Evolutionary conservation across 2,888 invertebrate species (phyloP), one percentile per base, ranked within the genome.

Genomic region (Brachycybe producta): DNA sequence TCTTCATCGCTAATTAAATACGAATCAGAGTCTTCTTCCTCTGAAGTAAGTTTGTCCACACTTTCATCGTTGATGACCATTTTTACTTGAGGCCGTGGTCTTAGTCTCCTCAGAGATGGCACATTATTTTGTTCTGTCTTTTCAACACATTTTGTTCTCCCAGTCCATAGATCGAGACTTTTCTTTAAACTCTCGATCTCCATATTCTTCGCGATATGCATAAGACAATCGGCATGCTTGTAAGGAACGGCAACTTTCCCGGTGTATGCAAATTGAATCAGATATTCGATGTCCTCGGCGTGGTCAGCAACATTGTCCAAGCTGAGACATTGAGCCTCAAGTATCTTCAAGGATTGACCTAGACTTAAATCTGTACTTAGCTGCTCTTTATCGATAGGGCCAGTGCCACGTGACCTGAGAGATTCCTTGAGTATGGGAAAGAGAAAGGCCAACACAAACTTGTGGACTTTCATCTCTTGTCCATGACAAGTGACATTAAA

Each of bases 401-500:
- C n/a, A n/a, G n/a, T n/a, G n/a, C n/a, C n/a, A n/a, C n/a, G n/a
- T n/a, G n/a, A n/a, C n/a, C n/a, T n/a, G n/a, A n/a, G n/a, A n/a
- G n/a, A 32, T 8, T 43, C 32, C 19, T 21, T 26, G 19, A 49
- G 15, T 5, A 13, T 24, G 13, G 49, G 42, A 17, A 40, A 49
- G 49, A 49, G 41, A 24, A 49, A 30, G 49, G 49, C 49, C 21
- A 49, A 26, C 19, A 49, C 41, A 30, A 49, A 42, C 30, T 49
- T 40, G 23, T 49, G 49, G 7, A 38, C 49, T 17, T 42, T 27
- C 13, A 49, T 19, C 13, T 30, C 34, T 13, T 30, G 49, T 2
- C 49, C 49, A 23, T 38, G 23, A 24, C 41, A 27, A 17, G 49
- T 32, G 15, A 49, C 32, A 30, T 41, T 32, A 21, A 49, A 15